Evolutionary conservation across 30 jellyfish, hydroid and myxozoan species (phyloP).

Genomic region (Hydractinia symbiolongicarpus): DNA sequence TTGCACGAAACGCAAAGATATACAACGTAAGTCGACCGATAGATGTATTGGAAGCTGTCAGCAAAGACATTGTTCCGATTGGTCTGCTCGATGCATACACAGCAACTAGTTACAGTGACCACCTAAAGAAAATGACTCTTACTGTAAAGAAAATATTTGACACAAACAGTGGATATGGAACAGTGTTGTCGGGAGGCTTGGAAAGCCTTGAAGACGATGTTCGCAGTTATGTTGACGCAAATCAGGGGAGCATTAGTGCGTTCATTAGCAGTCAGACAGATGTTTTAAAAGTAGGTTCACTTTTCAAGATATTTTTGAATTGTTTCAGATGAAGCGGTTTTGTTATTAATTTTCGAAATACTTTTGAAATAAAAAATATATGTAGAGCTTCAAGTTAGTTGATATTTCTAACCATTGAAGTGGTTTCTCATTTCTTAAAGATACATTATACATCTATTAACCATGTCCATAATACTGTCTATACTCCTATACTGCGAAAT

Average conservation of each 20-base stretch:
- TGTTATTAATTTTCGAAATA: too few relatives aligned
- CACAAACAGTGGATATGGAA: neutral
- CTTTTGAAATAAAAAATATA: too few relatives aligned
- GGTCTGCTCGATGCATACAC: neutral
- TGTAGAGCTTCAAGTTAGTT: too few relatives aligned
- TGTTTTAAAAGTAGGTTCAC: too few relatives aligned
- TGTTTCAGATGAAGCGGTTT: too few relatives aligned
- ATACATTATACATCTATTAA: too few relatives aligned
- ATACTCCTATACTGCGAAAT: too few relatives aligned
- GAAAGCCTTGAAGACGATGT: neutral
- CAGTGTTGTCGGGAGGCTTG: slow-evolving; percentile 2
- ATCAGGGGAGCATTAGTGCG: neutral
- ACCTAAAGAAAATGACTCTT: neutral
- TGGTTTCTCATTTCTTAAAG: too few relatives aligned
- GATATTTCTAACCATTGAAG: too few relatives aligned
- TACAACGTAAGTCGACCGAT: neutral
- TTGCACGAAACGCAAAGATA: neutral
- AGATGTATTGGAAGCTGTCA: neutral
- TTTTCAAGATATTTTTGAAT: too few relatives aligned
- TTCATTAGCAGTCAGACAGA: neutral
- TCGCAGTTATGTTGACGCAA: neutral
- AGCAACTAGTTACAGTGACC: neutral
- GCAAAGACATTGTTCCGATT: neutral
- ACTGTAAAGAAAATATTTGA: neutral
- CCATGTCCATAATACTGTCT: too few relatives aligned